A percentile compares a stretch with the other conserved stretches of the same genome.
These are phyloP conservation scores for Epinephelus awoara DNA, from an alignment of 2,797 vertebrate genomes.

Conservation along the genomic window DNA sequence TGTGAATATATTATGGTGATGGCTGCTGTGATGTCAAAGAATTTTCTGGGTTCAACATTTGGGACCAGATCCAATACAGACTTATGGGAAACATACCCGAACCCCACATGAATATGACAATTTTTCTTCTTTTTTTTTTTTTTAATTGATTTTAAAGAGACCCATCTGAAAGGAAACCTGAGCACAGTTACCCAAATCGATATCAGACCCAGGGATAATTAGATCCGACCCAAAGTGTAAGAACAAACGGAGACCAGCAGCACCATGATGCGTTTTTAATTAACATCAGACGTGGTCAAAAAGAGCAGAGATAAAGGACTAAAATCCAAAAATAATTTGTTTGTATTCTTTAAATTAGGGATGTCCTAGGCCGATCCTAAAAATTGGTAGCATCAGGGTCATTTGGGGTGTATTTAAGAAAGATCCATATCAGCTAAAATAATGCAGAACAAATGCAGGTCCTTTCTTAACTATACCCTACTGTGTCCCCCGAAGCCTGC, in stretches of 20 bases:
- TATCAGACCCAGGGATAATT: too few species aligned
- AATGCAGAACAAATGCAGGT: too few species aligned
- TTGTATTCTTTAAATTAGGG: background rate
- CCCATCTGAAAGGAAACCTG: background rate
- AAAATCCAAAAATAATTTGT: background rate
- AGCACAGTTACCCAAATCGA: background rate
- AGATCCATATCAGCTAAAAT: too few species aligned
- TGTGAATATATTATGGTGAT: background rate
- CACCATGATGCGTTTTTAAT: too few species aligned
- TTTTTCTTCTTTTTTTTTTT: background rate
- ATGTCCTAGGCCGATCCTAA: background rate
- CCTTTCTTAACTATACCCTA: background rate
- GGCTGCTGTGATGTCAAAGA: background rate
- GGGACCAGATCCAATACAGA: too few species aligned
- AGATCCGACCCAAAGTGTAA: too few species aligned
- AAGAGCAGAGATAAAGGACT: too few species aligned
- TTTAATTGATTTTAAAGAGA: too few species aligned
- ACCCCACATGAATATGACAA: background rate
- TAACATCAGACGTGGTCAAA: too few species aligned
- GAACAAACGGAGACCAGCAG: too few species aligned
- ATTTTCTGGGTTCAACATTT: background rate
- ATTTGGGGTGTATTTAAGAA: too few species aligned
- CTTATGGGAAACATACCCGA: background rate
- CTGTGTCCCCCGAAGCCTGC: background rate
- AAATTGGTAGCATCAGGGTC: too few species aligned